Conservation (phyloP, 2,888 invertebrate species). For the Acanthacorydalis orientalis region DNA sequence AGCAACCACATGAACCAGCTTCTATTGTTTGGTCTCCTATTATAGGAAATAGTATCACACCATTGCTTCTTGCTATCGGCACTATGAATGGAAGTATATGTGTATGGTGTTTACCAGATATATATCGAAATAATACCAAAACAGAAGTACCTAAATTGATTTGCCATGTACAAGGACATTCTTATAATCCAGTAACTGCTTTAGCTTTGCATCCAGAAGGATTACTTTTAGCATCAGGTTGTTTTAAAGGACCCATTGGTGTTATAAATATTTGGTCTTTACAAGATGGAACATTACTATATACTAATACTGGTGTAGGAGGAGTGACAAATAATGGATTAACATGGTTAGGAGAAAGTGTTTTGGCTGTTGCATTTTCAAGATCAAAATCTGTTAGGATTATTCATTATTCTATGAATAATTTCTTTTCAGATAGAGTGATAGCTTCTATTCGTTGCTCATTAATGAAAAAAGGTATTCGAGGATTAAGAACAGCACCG, state of each 20-base stretch:
- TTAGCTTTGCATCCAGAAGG: slow-evolving; percentile 33
- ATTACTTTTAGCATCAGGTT: slow-evolving; percentile 35
- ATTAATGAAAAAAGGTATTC: slow-evolving; percentile 32
- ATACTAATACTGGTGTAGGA: slow-evolving; percentile 32
- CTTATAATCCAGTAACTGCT: slow-evolving; percentile 31
- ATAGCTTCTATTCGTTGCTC: slow-evolving; percentile 32
- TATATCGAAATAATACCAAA: slow-evolving; percentile 11
- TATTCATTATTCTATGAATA: slow-evolving; percentile 27
- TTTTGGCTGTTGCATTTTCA: slow-evolving; percentile 33
- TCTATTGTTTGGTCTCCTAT: slow-evolving; percentile 35
- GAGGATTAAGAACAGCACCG: slow-evolving; percentile 33
- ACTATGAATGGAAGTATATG: slow-evolving; percentile 33
- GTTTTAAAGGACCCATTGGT: slow-evolving; percentile 26
- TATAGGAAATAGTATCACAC: slow-evolving; percentile 22
- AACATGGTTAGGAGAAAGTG: slow-evolving; percentile 30
- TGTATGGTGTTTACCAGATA: slow-evolving; percentile 27
- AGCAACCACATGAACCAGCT: slow-evolving; percentile 29
- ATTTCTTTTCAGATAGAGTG: slow-evolving; percentile 26
- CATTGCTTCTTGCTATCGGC: slow-evolving; percentile 31
- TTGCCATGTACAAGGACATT: slow-evolving; percentile 32
- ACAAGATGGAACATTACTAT: slow-evolving; percentile 35
- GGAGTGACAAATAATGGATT: slow-evolving; percentile 29
- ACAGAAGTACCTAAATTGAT: slow-evolving; percentile 19
- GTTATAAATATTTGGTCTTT: slow-evolving; percentile 44
- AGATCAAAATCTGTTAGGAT: slow-evolving; percentile 34